Percentiles rank a stretch among this genome's conserved stretches.
Conservation (phyloP, 2,888 invertebrate species). For the Pilophorus perplexus region DNA sequence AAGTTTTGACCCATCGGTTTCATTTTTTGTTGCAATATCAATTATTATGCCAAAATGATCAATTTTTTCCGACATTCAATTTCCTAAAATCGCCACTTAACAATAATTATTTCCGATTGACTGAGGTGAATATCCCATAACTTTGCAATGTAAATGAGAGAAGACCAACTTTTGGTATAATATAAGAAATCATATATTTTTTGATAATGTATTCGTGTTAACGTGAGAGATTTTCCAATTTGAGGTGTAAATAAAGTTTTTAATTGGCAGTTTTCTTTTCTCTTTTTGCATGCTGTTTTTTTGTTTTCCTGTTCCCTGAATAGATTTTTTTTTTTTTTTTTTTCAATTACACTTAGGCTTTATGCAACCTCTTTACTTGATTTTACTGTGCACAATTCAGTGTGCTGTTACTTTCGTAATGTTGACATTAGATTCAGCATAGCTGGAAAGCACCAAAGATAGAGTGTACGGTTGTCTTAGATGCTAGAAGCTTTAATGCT, state of each 20-base stretch:
- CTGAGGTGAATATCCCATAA: too few relatives aligned
- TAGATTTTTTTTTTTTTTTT: slow-evolving; percentile 28
- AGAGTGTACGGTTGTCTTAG: too few relatives aligned
- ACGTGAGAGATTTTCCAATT: slow-evolving; percentile 9
- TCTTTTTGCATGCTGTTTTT: slow-evolving; percentile 14
- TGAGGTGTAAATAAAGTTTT: slow-evolving; percentile 38
- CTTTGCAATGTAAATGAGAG: too few relatives aligned
- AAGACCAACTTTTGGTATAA: too few relatives aligned
- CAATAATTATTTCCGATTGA: too few relatives aligned
- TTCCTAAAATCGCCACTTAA: slow-evolving; percentile 9
- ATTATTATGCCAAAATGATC: neutral
- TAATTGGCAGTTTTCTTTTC: slow-evolving; percentile 27
- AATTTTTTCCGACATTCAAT: too few relatives aligned
- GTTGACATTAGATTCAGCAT: slow-evolving; percentile 19
- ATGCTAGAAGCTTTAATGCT: too few relatives aligned
- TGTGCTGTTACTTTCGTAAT: slow-evolving; percentile 1
- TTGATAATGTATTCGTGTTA: slow-evolving; percentile 2
- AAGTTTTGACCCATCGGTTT: too few relatives aligned
- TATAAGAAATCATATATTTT: slow-evolving; percentile 8
- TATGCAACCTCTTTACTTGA: neutral
- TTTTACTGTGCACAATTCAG: neutral
- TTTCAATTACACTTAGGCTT: slow-evolving; percentile 16
- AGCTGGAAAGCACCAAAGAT: too few relatives aligned
- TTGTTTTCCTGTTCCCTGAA: too few relatives aligned
- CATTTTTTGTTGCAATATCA: neutral